Conservation (phyloP, 2,888 invertebrate species). For the Papilio protenor region DNA sequence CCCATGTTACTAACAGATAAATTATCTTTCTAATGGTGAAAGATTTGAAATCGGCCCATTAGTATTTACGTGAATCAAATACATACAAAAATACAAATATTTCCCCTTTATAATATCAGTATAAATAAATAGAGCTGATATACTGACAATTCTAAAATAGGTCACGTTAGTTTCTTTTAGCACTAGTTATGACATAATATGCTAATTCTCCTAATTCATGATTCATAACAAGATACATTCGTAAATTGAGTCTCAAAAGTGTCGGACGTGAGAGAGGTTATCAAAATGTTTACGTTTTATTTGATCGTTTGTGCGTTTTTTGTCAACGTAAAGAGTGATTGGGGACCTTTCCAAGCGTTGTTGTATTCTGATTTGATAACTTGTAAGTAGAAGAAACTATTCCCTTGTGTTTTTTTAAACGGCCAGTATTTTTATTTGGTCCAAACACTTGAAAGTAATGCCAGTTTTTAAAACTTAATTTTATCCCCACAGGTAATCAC, state of each 20-base stretch:
- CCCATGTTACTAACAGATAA: too few relatives aligned
- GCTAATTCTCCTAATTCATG: constrained; percentile 1
- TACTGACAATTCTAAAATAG: neutral
- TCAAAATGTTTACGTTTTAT: constrained; percentile 30
- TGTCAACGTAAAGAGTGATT: constrained; percentile 25
- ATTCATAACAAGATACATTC: constrained; percentile 5
- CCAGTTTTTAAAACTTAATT: too few relatives aligned
- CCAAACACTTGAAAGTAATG: neutral
- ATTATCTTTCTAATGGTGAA: too few relatives aligned
- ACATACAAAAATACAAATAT: too few relatives aligned
- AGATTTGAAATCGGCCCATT: too few relatives aligned
- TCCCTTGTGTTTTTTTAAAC: neutral
- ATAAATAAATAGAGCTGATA: too few relatives aligned
- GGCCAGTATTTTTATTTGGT: neutral
- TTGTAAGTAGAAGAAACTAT: constrained; percentile 23
- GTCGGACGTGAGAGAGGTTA: constrained; percentile 33
- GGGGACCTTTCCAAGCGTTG: constrained; percentile 42
- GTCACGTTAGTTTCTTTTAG: neutral
- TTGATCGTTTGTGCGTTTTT: constrained; percentile 9
- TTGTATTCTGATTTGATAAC: constrained; percentile 42
- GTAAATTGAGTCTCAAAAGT: neutral
- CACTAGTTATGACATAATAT: constrained; percentile 1
- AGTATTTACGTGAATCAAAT: too few relatives aligned
- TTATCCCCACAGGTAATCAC: constrained; percentile 40
- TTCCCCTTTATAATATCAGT: too few relatives aligned